Conservation (phyloP, 2,888 invertebrate species). For the Pediacus dermestoides region DNA sequence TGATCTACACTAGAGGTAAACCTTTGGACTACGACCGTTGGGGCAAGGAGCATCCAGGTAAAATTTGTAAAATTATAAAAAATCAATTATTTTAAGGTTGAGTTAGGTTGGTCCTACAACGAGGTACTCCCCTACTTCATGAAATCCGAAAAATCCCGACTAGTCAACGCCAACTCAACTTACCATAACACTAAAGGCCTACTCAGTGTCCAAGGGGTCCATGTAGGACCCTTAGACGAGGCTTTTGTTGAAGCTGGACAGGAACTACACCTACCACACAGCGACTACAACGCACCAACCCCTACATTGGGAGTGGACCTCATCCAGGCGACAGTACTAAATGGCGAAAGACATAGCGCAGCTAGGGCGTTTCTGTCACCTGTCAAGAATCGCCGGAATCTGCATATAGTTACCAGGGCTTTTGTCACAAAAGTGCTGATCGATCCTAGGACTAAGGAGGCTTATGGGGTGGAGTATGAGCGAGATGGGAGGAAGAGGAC, state of each 20-base stretch:
- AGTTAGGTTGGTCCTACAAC: constrained; percentile 59
- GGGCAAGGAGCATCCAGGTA: constrained; percentile 44
- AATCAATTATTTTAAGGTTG: not conserved
- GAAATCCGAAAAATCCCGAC: constrained; percentile 46
- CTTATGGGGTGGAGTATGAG: constrained; percentile 50
- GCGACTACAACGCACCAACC: constrained; percentile 48
- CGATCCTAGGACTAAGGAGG: constrained; percentile 45
- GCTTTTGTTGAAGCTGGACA: constrained; percentile 43
- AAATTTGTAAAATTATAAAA: not conserved
- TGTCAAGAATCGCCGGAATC: constrained; percentile 54
- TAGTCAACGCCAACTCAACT: constrained; percentile 38
- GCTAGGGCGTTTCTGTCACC: constrained; percentile 58
- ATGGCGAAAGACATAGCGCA: constrained; percentile 55
- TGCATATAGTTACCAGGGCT: constrained; percentile 56
- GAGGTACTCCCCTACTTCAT: constrained; percentile 53
- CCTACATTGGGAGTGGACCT: constrained; percentile 44
- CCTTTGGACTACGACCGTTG: constrained; percentile 67
- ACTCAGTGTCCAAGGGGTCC: constrained; percentile 59
- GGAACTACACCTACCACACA: constrained; percentile 46
- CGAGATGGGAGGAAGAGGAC: constrained; percentile 29
- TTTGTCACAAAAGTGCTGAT: constrained; percentile 59
- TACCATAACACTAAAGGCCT: constrained; percentile 62
- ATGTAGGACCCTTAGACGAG: constrained; percentile 47
- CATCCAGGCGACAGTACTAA: constrained; percentile 48
- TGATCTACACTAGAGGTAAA: constrained; percentile 59